Percentiles rank a stretch among this genome's conserved stretches.
These are phyloP conservation scores for Bombus fervidus DNA, from an alignment of 1,140 invertebrate species.

Conservation along the genomic window DNA sequence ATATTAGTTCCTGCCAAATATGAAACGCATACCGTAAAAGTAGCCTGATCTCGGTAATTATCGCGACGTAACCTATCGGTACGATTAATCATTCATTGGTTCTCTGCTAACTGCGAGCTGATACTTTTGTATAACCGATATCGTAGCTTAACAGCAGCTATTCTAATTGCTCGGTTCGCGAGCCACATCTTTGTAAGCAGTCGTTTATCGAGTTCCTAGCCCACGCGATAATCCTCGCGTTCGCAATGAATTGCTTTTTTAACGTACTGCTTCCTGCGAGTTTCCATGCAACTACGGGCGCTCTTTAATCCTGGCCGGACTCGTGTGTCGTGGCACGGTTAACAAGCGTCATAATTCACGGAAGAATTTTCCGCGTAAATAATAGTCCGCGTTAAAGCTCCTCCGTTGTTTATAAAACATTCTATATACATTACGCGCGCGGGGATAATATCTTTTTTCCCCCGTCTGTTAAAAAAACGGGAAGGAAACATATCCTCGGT, in stretches of 20 bases:
- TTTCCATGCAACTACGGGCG: not conserved
- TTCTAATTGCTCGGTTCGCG: not conserved
- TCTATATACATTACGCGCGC: conserved; percentile 29
- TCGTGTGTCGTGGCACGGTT: conserved; percentile 31
- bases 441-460: conserved; percentile 22
- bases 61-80: not conserved
- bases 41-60: not conserved
- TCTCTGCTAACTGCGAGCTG: not conserved
- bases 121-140: no score
- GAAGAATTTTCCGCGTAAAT: conserved; percentile 45
- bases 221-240: not conserved
- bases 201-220: not conserved
- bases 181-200: not conserved
- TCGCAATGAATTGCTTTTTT: conserved; percentile 12
- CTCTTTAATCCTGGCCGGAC: conserved; percentile 23
- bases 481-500: not conserved
- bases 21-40: not conserved
- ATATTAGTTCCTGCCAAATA: conserved; percentile 25
- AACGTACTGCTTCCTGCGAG: not conserved
- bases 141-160: not conserved
- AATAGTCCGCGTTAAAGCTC: conserved; percentile 42
- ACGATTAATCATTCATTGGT: not conserved
- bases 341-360: conserved; percentile 42
- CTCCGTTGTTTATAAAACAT: conserved; percentile 50
- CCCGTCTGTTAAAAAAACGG: not conserved